Base-by-base conservation (phyloP, 2,888 invertebrate genomes). In the Dryocosmus kuriphilus region DNA sequence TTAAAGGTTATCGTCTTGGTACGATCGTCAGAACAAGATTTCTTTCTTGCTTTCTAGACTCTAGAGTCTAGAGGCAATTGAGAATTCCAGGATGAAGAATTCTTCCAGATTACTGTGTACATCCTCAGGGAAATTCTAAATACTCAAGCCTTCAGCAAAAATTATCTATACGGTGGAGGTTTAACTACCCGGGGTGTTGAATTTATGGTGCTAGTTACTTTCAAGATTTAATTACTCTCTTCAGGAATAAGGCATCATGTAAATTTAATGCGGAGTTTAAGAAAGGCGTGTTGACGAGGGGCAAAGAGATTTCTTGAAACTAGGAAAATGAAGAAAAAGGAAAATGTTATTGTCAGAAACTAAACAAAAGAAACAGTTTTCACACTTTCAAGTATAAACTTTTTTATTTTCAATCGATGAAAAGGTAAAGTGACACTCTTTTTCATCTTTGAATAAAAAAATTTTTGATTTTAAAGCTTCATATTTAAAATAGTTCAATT, bases 1-100 rank as follows among this genome's bases (percentile, higher is more conserved):
- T 79, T 83, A 78, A 82, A 77, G 79, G 80, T 80, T 83, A 82
- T 80, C 79, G 73, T n/a, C 30, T 41, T 71, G 74, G 74, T 78
- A 63, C n/a, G 14, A 22, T 35, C 35, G 11, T 35, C 6, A 60
- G 60, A 60, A 60, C 30, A 73, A 63, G 32, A 41, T 77, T 38
- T 62, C 35, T n/a, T 81, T 35, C 24, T 81, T 30, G 65, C 62
- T 27, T 63, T n/a, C 71, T 5, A 22, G 11, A 51, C 62, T 24
- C 71, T 1, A 5, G 19, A 71, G 27, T 24, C 71, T 1, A 5
- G 19, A 71, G 27, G 14, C 22, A 35, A 35, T 32, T 22, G 1
- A n/a, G 32, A 63, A 38, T 63, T 35, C 14, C 22, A 1, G 32
- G 9, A 14, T 63, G 4, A 22, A 63, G 35, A 35, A 38, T 63